phyloP scores from a whole-genome alignment of 1,140 invertebrate species.

The Matsumurasca onukii region DNA sequence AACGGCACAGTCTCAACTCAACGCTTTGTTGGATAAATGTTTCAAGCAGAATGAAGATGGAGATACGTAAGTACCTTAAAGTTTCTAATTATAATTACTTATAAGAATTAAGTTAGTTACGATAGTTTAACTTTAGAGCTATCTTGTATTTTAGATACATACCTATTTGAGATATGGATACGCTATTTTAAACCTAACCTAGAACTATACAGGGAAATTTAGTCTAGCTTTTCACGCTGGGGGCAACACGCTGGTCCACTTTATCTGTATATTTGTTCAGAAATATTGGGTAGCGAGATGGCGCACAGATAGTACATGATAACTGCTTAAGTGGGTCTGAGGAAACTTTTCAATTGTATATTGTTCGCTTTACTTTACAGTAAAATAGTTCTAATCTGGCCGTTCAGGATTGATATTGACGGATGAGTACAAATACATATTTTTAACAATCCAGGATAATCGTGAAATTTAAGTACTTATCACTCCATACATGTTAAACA shows the following conservation, averaged over 20 bases:
- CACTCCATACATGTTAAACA: no score
- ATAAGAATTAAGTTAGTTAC: neutral
- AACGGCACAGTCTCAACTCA: constrained; percentile 30
- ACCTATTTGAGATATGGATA: neutral
- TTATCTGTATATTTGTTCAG: no score
- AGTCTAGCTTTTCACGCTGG: neutral
- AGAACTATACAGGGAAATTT: neutral
- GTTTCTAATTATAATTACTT: neutral
- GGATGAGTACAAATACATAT: no score
- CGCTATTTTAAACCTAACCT: neutral
- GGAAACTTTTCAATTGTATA: no score
- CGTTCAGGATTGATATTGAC: no score
- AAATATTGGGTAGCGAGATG: no score
- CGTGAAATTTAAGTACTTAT: no score
- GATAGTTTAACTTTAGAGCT: neutral
- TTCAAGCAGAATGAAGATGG: constrained; percentile 67
- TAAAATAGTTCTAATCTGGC: no score
- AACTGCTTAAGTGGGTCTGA: no score
- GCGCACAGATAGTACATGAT: no score
- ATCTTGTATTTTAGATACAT: neutral
- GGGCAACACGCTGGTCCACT: neutral
- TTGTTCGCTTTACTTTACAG: no score
- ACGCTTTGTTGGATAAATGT: constrained; percentile 54
- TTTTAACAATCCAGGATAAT: no score
- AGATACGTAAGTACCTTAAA: constrained; percentile 63